phyloP scores from a whole-genome alignment of 1,140 invertebrate species.

The Pseudomyrmex dendroicus region DNA sequence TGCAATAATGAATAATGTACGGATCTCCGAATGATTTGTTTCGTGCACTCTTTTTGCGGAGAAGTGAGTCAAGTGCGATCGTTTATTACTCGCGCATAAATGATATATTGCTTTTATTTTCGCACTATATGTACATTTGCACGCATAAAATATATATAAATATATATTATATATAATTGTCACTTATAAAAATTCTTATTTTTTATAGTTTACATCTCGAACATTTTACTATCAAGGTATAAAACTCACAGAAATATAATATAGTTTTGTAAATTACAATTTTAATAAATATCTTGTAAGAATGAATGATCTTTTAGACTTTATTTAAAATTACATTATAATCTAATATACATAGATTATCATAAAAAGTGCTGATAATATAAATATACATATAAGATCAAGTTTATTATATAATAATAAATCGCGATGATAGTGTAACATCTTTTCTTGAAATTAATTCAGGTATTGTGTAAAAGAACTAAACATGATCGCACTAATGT shows the following conservation, averaged over 20 bases:
- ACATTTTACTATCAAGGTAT: too few relatives aligned
- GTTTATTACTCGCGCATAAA: slow-evolving; percentile 18
- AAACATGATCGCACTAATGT: slow-evolving; percentile 16
- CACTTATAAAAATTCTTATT: too few relatives aligned
- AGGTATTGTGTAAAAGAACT: slow-evolving; percentile 42
- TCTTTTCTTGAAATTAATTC: not conserved
- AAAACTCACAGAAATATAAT: not conserved
- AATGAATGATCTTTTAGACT: not conserved
- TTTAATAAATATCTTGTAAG: slow-evolving; percentile 62
- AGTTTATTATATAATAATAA: slow-evolving; percentile 15
- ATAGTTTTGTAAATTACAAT: slow-evolving; percentile 43
- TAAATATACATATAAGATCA: slow-evolving; percentile 4
- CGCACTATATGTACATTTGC: slow-evolving; percentile 53
- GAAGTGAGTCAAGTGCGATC: slow-evolving; percentile 39
- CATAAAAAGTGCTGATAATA: slow-evolving; percentile 38
- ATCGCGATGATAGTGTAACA: not conserved
- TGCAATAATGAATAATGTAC: slow-evolving; percentile 67
- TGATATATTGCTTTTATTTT: slow-evolving; percentile 51
- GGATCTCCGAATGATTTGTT: slow-evolving; percentile 7
- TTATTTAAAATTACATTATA: slow-evolving; percentile 10
- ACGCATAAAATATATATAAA: slow-evolving; percentile 4
- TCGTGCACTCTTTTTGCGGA: slow-evolving; percentile 43
- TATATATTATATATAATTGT: too few relatives aligned
- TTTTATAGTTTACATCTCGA: too few relatives aligned
- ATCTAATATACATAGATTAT: not conserved